phyloP scores from a whole-genome alignment of 2,888 invertebrate genomes.

The Leptinotarsa juncta region DNA sequence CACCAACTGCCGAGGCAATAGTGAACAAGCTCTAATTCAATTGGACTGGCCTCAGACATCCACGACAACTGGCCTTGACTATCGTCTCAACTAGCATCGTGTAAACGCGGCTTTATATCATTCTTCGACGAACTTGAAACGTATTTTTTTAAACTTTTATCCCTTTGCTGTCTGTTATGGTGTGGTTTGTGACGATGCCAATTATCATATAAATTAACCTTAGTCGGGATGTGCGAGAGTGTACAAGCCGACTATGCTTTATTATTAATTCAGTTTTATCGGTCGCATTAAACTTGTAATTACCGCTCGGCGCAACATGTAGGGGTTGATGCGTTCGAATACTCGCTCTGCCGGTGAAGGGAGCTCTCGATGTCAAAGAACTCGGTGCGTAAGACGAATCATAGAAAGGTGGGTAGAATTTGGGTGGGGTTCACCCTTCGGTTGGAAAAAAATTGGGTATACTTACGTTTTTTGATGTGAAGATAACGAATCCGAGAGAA shows the following conservation, averaged over 20 bases:
- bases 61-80: no score
- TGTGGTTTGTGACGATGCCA: conserved; percentile 10
- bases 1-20: no score
- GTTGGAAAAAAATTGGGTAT: no score
- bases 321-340: conserved; percentile 2
- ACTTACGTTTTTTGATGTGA: no score
- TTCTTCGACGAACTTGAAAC: background rate
- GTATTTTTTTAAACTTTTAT: background rate
- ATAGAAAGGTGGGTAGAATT: no score
- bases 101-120: background rate
- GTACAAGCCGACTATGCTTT: conserved; percentile 10
- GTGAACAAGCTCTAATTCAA: no score
- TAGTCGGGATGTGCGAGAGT: conserved; percentile 3
- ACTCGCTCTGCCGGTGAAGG: background rate
- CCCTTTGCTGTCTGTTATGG: background rate
- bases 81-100: no score
- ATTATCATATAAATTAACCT: conserved; percentile 21
- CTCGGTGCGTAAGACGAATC: no score
- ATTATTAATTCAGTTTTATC: conserved; percentile 19
- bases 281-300: conserved; percentile 18
- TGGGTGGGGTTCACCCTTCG: no score
- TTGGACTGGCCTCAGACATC: no score
- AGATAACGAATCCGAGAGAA: no score
- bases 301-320: conserved; percentile 5
- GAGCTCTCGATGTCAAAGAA: no score